Base-by-base conservation (phyloP, 2,888 invertebrate genomes). In the Arenicola marina region DNA sequence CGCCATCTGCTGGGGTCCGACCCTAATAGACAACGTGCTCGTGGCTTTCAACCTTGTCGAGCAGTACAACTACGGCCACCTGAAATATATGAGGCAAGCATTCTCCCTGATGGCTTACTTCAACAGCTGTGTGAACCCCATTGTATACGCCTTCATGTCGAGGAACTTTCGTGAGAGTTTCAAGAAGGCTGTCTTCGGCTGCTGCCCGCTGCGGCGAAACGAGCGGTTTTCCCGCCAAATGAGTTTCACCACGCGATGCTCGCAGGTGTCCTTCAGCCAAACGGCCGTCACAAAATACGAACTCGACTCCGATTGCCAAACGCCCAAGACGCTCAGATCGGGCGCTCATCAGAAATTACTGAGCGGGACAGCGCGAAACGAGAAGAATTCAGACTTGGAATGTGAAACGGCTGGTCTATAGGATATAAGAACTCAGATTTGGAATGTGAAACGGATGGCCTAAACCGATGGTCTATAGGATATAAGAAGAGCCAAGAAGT, bases 121-220 rank as follows among this genome's bases (percentile, higher is more conserved):
- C 76, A 90, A 90, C 84, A 89, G 89, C 75, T 90, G 89, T 79
- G 86, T 90, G 71, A 90, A 90, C 81, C 90, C 90, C 2, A 86
- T 90, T 45, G 87, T 90, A 34, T 90, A 90, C 77, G 90, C 89
- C 31, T 90, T 90, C 81, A 89, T 90, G 88, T 90, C 90, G 46
- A 87, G 87, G 75, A 89, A 88, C 81, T 90, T 90, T 80, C 84
- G 89, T 2, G 87, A 79, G 53, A 77, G 79, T 4, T 84, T 84
- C 70, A 75, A 75, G 55, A 72, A 43, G 28, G 45, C 55, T 32
- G 43, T 64, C 55, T 55, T 55, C 28, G 31, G 26, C 2, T 26
- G 28, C 29, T 38, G 44, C 7, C 21, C 31, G 60, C 26, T 43
- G 31, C 24, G 24, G 18, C 29, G 46, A 21, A 26, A 24, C 4